A percentile compares a stretch with the other conserved stretches of the same genome.
Evolutionary conservation across 2,113 vertebrate genomes (phyloP).

Genomic region (Boulengeromyrus knoepffleri): DNA sequence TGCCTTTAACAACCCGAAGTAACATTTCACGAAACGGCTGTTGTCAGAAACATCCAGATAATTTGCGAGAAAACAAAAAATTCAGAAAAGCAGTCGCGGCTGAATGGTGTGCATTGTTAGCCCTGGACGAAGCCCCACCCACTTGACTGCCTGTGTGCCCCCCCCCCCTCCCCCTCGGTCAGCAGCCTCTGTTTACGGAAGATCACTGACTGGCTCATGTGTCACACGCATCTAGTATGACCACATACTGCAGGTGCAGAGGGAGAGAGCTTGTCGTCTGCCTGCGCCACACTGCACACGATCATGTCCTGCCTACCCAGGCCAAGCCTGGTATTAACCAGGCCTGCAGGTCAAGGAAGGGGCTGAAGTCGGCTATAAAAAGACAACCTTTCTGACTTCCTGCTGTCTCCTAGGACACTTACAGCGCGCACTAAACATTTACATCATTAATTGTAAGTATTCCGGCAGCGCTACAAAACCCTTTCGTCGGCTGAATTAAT

Average conservation of each 20-base stretch:
- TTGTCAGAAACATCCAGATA: neutral
- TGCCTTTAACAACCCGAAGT: neutral
- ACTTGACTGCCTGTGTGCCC: neutral
- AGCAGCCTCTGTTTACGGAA: slow-evolving; percentile 4
- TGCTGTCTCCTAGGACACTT: neutral
- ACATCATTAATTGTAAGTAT: slow-evolving; percentile 1
- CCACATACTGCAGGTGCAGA: slow-evolving; percentile 4
- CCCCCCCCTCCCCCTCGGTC: neutral
- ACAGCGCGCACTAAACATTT: neutral
- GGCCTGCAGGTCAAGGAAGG: neutral
- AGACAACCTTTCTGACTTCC: neutral
- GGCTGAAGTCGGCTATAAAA: slow-evolving; percentile 3
- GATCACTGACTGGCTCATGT: slow-evolving; percentile 1
- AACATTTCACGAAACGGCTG: neutral
- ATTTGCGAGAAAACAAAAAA: neutral
- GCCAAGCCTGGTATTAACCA: neutral
- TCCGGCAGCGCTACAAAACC: neutral
- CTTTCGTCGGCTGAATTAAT: neutral
- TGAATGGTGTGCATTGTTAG: neutral
- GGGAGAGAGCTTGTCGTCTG: neutral
- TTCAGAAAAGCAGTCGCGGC: neutral
- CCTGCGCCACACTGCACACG: neutral
- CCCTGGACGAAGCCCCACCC: neutral
- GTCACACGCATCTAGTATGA: neutral
- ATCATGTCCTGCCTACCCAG: neutral